Conservation (phyloP, 2,888 invertebrate genomes). For the Pollenia griseotomentosa region DNA sequence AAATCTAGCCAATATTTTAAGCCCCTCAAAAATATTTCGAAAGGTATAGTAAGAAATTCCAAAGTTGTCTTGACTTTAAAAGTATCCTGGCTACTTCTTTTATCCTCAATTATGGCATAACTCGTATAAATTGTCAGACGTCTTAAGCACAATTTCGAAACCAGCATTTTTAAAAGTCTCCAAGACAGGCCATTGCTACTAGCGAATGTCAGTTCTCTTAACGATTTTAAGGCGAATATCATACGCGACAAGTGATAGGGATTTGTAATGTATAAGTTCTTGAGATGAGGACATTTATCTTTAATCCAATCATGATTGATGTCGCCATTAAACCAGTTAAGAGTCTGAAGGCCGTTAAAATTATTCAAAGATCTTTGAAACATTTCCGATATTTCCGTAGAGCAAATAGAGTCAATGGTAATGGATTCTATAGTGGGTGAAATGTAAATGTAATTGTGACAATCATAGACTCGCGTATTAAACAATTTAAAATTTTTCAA, state of each 20-base stretch:
- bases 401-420: slow-evolving; percentile 50
- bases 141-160: slow-evolving; percentile 27
- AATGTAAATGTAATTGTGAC: slow-evolving; percentile 54
- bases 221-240: neutral
- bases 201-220: slow-evolving; percentile 47
- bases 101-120: neutral
- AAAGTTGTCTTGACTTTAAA: slow-evolving; percentile 29
- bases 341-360: slow-evolving; percentile 22
- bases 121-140: slow-evolving; percentile 22
- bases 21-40: slow-evolving; percentile 34
- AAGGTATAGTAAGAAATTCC: slow-evolving; percentile 39
- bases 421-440: slow-evolving; percentile 37
- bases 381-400: slow-evolving; percentile 52
- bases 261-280: slow-evolving; percentile 33
- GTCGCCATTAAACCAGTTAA: slow-evolving; percentile 53
- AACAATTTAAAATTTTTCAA: slow-evolving; percentile 42
- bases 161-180: slow-evolving; percentile 36
- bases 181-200: slow-evolving; percentile 45
- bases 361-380: slow-evolving; percentile 61
- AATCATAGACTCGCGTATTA: slow-evolving; percentile 33
- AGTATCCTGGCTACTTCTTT: neutral
- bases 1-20: slow-evolving; percentile 51
- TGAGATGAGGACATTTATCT: slow-evolving; percentile 59
- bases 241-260: slow-evolving; percentile 42
- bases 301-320: slow-evolving; percentile 60